Base-by-base conservation (phyloP, 53 echinoderm and acorn worm genomes). In the Temnopleurus reevesii region DNA sequence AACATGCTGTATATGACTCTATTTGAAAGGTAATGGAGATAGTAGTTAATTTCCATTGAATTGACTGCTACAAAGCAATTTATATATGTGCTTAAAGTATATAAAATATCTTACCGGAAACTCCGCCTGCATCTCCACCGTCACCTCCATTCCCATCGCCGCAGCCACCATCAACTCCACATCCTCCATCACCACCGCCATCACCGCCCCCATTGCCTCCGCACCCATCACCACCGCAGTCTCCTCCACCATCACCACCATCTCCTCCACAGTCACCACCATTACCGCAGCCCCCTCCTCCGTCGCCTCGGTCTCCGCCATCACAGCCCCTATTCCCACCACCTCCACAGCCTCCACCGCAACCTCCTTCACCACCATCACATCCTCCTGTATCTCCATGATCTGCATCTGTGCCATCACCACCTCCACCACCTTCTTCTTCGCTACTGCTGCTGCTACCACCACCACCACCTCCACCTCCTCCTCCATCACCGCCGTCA, bases 111-210 rank as follows among this genome's bases (percentile, higher is more conserved):
- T 41, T 36, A 71, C 71, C 71, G 7, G 71, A 71, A 71, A 41
- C 71, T 71, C 71, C 79, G 7, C 79, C 49, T 8, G 46, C 79
- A 83, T 55, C 56, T 0, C 55, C 83, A 81, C 30, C 46, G 30
- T 53, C 81, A 31, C 81, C 81, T 29, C 84, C 84, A 25, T 45
- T 61, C 12, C 46, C 86, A 12, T 45, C 61, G 1, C 86, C 86
- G 27, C 55, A 34, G 15, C 60, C 60, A 3, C 86, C 86, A 85
- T 36, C 43, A 23, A 43, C 61, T 8, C 86, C 86, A 33, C 19
- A 38, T 43, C 86, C 58, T 8, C 45, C 58, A 45, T 58, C 58
- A 43, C 86, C 59, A 17, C 60, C 58, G 19, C 86, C 58, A 29
- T 51, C 61, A 24, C 86, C 86, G 24, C 45, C 86, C 12, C 46